Conservation (phyloP, 92 coral and sea anemone genomes). For the Palythoa grandis region DNA sequence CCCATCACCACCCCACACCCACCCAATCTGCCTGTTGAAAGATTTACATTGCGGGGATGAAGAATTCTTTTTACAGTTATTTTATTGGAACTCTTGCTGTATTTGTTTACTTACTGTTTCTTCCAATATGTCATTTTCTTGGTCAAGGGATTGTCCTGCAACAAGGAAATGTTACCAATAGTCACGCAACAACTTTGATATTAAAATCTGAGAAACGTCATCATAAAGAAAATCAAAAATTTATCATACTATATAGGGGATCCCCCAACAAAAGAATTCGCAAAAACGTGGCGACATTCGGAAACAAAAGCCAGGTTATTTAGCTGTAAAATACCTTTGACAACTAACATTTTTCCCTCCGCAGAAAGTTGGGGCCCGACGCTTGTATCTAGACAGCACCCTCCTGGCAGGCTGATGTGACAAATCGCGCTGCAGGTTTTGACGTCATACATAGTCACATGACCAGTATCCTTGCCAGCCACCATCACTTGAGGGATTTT, state of each 20-base stretch:
- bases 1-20: too few species aligned
- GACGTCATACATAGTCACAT: slow-evolving; percentile 73
- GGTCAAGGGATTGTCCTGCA: not conserved
- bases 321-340: slow-evolving; percentile 48
- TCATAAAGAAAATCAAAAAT: not conserved
- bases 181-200: not conserved
- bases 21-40: too few species aligned
- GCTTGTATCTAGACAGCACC: slow-evolving; percentile 52
- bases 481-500: slow-evolving; percentile 79
- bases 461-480: slow-evolving; percentile 62
- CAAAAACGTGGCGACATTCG: too few species aligned
- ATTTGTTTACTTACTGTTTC: not conserved
- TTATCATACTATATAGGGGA: not conserved
- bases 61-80: too few species aligned
- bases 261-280: not conserved
- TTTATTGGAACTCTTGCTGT: too few species aligned
- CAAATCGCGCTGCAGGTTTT: slow-evolving; percentile 64
- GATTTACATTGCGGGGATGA: too few species aligned
- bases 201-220: not conserved
- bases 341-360: slow-evolving; percentile 68
- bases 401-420: slow-evolving; percentile 69
- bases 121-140: not conserved
- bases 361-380: slow-evolving; percentile 63
- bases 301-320: not conserved
- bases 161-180: not conserved